phyloP scores from a whole-genome alignment of 2,797 vertebrate genomes.

The Sphenopsis melanotis region DNA sequence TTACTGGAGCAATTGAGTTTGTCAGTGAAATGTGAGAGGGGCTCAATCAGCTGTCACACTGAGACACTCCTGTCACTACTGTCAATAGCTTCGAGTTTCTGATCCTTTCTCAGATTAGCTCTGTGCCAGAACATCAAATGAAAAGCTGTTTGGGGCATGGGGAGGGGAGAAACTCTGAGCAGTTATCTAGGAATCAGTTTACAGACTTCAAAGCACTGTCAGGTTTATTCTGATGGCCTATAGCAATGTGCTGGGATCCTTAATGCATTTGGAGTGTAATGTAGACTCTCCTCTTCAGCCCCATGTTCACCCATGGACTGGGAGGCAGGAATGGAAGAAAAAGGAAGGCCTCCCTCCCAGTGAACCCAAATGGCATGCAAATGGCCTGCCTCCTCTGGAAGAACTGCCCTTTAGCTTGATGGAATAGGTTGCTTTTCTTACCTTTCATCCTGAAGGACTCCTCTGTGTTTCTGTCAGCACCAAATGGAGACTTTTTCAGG shows the following conservation, averaged over 20 bases:
- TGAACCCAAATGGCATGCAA: neutral
- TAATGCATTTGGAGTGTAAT: slow-evolving; percentile 38
- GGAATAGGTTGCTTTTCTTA: slow-evolving; percentile 49
- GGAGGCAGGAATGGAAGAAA: neutral
- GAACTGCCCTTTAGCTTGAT: slow-evolving; percentile 32
- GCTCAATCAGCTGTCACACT: slow-evolving; percentile 87
- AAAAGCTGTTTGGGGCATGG: slow-evolving; percentile 67
- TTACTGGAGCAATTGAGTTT: slow-evolving; percentile 88
- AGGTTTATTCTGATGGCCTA: slow-evolving; percentile 52
- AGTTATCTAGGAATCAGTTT: slow-evolving; percentile 71
- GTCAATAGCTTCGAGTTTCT: slow-evolving; percentile 75
- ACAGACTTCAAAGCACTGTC: slow-evolving; percentile 71
- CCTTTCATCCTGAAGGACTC: slow-evolving; percentile 30
- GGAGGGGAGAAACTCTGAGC: slow-evolving; percentile 67
- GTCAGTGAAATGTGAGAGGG: slow-evolving; percentile 86
- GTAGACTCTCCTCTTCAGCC: slow-evolving; percentile 40
- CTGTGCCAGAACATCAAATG: slow-evolving; percentile 67
- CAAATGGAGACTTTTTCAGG: neutral
- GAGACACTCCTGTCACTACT: slow-evolving; percentile 76
- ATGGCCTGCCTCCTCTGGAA: slow-evolving; percentile 20
- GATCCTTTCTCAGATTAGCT: slow-evolving; percentile 77
- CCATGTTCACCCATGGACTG: neutral
- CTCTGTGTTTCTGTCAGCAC: neutral
- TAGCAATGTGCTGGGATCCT: neutral
- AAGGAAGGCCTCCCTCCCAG: neutral